Evolutionary conservation across 2,888 invertebrate species (phyloP).

Genomic region (Cerastis leucographa): DNA sequence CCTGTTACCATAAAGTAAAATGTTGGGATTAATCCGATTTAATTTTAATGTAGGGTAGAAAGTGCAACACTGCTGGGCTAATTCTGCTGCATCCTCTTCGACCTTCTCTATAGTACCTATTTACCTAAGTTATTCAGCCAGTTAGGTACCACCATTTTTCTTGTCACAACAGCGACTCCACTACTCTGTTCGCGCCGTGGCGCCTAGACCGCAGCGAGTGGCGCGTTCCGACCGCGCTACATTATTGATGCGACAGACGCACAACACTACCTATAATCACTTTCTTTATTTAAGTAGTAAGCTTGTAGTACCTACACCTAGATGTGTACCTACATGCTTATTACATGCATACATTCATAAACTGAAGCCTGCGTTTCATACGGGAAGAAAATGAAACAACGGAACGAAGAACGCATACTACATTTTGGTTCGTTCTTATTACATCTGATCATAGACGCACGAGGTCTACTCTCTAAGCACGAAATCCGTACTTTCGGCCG

Average conservation of each 20-base stretch:
- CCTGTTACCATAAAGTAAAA: neutral
- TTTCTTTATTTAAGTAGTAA: conserved; percentile 57
- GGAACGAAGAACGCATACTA: neutral
- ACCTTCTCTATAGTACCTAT: neutral
- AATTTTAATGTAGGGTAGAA: neutral
- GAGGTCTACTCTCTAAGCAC: too few relatives aligned
- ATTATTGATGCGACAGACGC: conserved; percentile 87
- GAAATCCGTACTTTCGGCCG: too few relatives aligned
- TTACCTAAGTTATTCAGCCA: neutral
- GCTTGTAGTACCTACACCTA: conserved; percentile 5
- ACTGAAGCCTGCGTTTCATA: neutral
- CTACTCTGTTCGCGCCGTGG: conserved; percentile 72
- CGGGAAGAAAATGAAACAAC: neutral
- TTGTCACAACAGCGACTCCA: conserved; percentile 68
- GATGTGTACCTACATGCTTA: neutral
- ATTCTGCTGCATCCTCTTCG: neutral
- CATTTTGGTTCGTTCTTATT: neutral
- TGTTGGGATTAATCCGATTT: neutral
- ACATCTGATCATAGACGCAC: too few relatives aligned
- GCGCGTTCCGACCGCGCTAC: conserved; percentile 85
- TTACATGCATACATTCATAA: neutral
- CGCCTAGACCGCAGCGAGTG: conserved; percentile 89
- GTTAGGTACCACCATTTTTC: neutral
- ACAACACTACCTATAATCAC: conserved; percentile 70
- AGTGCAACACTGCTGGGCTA: neutral